Conservation (phyloP, 2,888 invertebrate genomes). For the Caenorhabditis sinica region DNA sequence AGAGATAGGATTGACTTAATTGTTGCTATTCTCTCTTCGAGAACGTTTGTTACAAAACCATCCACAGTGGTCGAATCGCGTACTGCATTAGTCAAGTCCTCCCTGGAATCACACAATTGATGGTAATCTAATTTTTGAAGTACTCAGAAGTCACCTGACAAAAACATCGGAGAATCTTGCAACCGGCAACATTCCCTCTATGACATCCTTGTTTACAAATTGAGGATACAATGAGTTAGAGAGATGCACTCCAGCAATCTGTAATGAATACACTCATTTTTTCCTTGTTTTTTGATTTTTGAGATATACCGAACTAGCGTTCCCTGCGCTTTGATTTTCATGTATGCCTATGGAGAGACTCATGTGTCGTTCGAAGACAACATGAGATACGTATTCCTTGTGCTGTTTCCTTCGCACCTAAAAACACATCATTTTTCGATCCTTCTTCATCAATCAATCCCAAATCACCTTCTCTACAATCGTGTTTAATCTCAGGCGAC, state of each 20-base stretch:
- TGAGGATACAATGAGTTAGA: slow-evolving; percentile 60
- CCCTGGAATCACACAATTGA: slow-evolving; percentile 41
- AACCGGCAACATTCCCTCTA: slow-evolving; percentile 54
- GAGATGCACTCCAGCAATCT: slow-evolving; percentile 72
- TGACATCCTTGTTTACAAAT: slow-evolving; percentile 62
- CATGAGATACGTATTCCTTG: slow-evolving; percentile 69
- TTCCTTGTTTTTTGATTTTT: not conserved
- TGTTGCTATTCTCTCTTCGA: slow-evolving; percentile 66
- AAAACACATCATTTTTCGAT: not conserved
- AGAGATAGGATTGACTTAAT: slow-evolving; percentile 57
- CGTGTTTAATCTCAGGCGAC: slow-evolving; percentile 62
- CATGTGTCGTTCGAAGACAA: slow-evolving; percentile 69
- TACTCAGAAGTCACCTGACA: slow-evolving; percentile 57
- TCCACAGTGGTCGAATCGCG: slow-evolving; percentile 71
- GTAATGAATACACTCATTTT: not conserved
- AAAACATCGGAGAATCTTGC: slow-evolving; percentile 71
- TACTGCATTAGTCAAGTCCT: slow-evolving; percentile 68
- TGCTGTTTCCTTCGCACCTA: slow-evolving; percentile 67
- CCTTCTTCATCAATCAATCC: not conserved
- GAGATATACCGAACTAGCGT: slow-evolving; percentile 56
- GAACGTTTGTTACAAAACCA: slow-evolving; percentile 65
- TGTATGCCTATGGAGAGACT: slow-evolving; percentile 69
- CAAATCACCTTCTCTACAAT: slow-evolving; percentile 64
- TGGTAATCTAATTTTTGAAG: not conserved
- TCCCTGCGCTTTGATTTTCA: slow-evolving; percentile 65